Evolutionary conservation across 92 coral and sea anemone genomes (phyloP).

Genomic region (Pocillopora grandis): DNA sequence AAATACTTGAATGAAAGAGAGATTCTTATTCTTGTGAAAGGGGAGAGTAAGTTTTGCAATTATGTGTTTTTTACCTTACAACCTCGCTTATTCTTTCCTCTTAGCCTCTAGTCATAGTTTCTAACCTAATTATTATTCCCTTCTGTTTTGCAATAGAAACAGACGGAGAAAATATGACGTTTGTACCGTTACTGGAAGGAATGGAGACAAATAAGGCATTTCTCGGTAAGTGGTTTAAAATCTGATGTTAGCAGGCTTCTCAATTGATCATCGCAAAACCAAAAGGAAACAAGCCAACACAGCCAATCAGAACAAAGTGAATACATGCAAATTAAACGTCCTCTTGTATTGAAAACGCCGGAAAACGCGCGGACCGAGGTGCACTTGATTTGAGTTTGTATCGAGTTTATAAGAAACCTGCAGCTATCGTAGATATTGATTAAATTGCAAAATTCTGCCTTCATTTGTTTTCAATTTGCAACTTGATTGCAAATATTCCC

Average conservation of each 20-base stretch:
- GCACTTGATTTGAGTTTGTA: no score
- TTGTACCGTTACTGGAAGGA: constrained; percentile 81
- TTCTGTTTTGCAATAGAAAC: constrained; percentile 44
- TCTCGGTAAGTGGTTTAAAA: constrained; percentile 59
- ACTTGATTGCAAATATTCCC: not conserved
- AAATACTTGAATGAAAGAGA: constrained; percentile 86
- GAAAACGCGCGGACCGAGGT: no score
- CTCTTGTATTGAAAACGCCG: no score
- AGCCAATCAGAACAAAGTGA: no score
- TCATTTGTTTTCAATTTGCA: not conserved
- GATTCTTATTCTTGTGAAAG: constrained; percentile 82
- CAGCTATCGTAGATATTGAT: no score
- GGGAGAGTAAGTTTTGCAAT: constrained; percentile 69
- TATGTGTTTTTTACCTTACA: no score
- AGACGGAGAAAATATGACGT: constrained; percentile 77
- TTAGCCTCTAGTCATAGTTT: not conserved
- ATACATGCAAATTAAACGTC: no score
- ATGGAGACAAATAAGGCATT: constrained; percentile 79
- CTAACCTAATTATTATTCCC: not conserved
- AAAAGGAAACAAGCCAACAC: no score
- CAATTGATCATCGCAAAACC: no score
- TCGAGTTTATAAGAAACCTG: no score
- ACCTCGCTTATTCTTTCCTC: not conserved
- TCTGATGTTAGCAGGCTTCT: not conserved
- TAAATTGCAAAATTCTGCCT: no score